Base-by-base conservation (phyloP, 2,888 invertebrate species). In the Watsonalla cultraria region DNA sequence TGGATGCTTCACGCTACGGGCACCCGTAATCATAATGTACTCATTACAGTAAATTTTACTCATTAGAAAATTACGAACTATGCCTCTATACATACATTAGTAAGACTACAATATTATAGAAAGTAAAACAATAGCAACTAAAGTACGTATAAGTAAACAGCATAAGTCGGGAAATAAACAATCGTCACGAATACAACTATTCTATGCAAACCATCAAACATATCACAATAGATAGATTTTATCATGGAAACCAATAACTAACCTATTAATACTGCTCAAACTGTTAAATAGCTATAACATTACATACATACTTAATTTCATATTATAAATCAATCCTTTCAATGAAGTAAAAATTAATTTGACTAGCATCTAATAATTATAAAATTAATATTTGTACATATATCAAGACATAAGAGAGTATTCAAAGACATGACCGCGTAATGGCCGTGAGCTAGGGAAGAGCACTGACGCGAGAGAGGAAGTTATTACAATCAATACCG, bases 251-350 rank as follows among this genome's bases (percentile, higher is more conserved):
- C 61, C 73, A 82, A 83, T 73, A 79, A 82, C 84, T 90, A 88
- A 86, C 86, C 90, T 90, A 90, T 49, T 90, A 90, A 90, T 90
- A 90, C 90, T 90, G 89, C 76, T 84, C 68, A 76, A 82, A 82
- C 80, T 74, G 72, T 80, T 74, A 74, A 71, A 74, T 74, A 78
- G 73, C 73, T 80, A 80, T 80, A 77, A 78, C 66, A 76, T 78
- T 77, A 76, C 66, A 73, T 60, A 69, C 75, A 75, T 78, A 76
- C 72, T 72, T 80, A 74, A 74, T 76, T 80, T 75, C 72, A 82
- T 42, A 42, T 37, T 73, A 76, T 72, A 77, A 82, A 82, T 79
- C 78, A 80, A 81, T 79, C 70, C 74, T 70, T 78, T 70, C 72
- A 77, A 72, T 81, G 73, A 80, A 80, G 77, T 83, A 81, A 73